phyloP scores from a whole-genome alignment of 92 coral and sea anemone genomes.

The Muricea muricata region DNA sequence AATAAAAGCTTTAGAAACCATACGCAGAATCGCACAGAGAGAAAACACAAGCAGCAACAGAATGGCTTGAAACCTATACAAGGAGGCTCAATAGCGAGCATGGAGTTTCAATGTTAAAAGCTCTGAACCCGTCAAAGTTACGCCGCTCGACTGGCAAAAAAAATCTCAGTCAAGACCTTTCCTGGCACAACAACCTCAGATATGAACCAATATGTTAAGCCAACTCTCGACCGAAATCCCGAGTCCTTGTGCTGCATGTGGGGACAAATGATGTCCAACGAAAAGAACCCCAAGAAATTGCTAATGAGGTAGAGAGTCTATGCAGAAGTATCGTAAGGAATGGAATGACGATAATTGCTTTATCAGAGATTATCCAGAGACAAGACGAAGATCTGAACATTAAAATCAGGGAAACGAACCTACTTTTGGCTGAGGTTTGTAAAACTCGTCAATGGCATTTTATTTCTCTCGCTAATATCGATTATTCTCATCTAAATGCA shows the following conservation, averaged over 20 bases:
- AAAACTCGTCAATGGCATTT: neutral
- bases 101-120: conserved; percentile 29
- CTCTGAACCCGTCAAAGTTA: neutral
- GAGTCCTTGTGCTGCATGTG: neutral
- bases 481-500: neutral
- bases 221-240: conserved; percentile 6
- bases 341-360: neutral
- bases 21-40: too few species aligned
- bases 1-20: too few species aligned
- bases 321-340: too few species aligned
- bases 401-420: neutral
- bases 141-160: neutral
- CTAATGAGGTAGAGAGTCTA: too few species aligned
- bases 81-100: too few species aligned
- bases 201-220: conserved; percentile 22
- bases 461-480: neutral
- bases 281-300: conserved; percentile 15
- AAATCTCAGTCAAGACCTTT: conserved; percentile 2
- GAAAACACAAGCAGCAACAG: neutral
- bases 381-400: neutral
- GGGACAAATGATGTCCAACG: conserved; percentile 8
- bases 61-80: neutral
- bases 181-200: conserved; percentile 1
- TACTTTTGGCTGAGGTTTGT: neutral
- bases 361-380: neutral